Conservation (phyloP, 2,888 invertebrate species). For the Cosmia trapezina region DNA sequence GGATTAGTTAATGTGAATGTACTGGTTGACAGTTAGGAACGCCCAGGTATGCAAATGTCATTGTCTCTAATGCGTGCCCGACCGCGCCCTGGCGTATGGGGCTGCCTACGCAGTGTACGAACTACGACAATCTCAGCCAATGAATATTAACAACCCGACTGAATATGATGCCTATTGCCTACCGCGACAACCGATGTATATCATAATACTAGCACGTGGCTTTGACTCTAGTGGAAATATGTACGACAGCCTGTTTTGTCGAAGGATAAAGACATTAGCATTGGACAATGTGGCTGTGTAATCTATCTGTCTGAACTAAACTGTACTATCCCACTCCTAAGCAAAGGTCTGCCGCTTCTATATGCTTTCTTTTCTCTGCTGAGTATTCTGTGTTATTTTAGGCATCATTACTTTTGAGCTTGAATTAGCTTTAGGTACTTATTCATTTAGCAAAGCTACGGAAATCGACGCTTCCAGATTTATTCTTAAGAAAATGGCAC, state of each 20-base stretch:
- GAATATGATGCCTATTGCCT: slow-evolving; percentile 77
- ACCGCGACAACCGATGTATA: slow-evolving; percentile 73
- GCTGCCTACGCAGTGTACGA: slow-evolving; percentile 81
- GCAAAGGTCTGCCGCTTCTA: not conserved
- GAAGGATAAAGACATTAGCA: slow-evolving; percentile 34
- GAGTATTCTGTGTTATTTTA: not conserved
- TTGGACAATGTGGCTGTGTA: not conserved
- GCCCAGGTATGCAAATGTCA: slow-evolving; percentile 89
- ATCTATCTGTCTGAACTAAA: not conserved
- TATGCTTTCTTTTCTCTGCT: not conserved
- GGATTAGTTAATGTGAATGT: slow-evolving; percentile 88
- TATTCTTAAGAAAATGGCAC: not conserved
- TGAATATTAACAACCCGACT: slow-evolving; percentile 86
- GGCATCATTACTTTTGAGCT: not conserved
- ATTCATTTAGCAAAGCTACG: not conserved
- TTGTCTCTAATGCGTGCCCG: slow-evolving; percentile 87
- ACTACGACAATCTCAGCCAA: slow-evolving; percentile 80
- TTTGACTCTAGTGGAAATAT: slow-evolving; percentile 8
- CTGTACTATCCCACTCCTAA: not conserved
- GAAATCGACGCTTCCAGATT: not conserved
- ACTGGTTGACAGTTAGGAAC: slow-evolving; percentile 87
- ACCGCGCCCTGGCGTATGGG: slow-evolving; percentile 80
- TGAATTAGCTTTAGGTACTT: not conserved
- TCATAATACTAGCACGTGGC: slow-evolving; percentile 50
- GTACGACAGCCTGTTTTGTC: slow-evolving; percentile 8